Evolutionary conservation across 1,140 invertebrate genomes (phyloP).

Genomic region (Mylabris phalerata): DNA sequence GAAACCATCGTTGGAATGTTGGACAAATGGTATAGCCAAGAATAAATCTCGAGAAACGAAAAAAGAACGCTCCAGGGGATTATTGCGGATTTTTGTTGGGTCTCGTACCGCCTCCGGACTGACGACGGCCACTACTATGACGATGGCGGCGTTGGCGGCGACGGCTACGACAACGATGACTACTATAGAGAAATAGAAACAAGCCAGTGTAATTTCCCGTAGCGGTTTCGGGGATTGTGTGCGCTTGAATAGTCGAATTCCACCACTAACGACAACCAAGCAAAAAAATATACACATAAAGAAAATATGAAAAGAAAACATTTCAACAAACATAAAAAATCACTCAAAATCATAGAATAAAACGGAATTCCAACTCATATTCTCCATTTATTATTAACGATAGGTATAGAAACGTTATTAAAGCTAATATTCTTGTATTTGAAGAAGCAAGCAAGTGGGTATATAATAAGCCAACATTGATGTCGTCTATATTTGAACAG

Average conservation of each 20-base stretch:
- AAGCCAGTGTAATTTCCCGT: background rate
- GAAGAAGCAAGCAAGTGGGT: too few relatives aligned
- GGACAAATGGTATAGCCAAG: background rate
- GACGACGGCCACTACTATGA: too few relatives aligned
- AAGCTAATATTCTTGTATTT: too few relatives aligned
- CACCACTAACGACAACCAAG: too few relatives aligned
- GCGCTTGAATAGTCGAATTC: too few relatives aligned
- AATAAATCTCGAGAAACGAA: background rate
- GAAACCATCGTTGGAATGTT: background rate
- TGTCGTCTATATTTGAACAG: too few relatives aligned
- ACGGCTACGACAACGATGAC: too few relatives aligned
- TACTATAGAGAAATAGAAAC: background rate
- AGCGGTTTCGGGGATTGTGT: background rate
- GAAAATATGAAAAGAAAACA: background rate
- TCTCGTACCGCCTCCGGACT: background rate
- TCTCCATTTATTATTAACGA: too few relatives aligned
- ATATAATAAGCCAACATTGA: too few relatives aligned
- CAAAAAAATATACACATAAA: background rate
- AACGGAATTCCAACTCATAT: background rate
- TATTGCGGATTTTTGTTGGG: constrained; percentile 5
- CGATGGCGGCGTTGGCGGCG: too few relatives aligned
- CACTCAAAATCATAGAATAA: too few relatives aligned
- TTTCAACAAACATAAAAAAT: background rate
- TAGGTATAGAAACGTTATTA: too few relatives aligned
- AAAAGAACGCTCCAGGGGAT: background rate